Percentiles rank a stretch among this genome's conserved stretches.
Conservation (phyloP, 2,113 vertebrate species). For the Tachysurus fulvidraco region DNA sequence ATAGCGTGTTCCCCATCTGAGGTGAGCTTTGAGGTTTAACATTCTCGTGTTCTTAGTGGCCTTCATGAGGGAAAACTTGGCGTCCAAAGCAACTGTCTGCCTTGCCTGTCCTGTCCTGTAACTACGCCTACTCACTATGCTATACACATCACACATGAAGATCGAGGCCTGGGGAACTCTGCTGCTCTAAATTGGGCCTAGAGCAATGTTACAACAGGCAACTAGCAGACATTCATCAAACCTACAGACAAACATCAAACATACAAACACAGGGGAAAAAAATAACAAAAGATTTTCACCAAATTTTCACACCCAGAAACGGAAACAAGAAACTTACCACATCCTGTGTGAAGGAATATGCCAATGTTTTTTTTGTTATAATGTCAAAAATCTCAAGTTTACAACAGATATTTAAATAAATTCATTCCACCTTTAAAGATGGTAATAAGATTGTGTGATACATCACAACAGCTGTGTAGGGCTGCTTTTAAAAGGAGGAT, state of each 20-base stretch:
- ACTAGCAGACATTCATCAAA: not conserved
- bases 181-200: not conserved
- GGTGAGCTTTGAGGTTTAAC: not conserved
- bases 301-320: not conserved
- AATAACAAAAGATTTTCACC: not conserved
- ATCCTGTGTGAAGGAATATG: not conserved
- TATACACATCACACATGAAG: not conserved
- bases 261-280: not conserved
- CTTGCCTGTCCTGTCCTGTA: not conserved
- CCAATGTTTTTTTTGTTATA: not conserved
- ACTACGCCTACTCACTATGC: not conserved
- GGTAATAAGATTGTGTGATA: not conserved
- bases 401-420: not conserved
- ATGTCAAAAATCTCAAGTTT: not conserved
- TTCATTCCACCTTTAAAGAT: not conserved
- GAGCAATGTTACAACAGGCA: not conserved
- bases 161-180: not conserved
- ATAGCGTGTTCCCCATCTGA: not conserved
- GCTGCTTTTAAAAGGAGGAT: not conserved
- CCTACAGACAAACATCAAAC: not conserved
- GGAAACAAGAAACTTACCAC: not conserved
- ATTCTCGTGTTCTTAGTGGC: not conserved
- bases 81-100: not conserved
- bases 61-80: not conserved
- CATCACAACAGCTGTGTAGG: not conserved